Evolutionary conservation across 2,797 vertebrate species (phyloP).

Genomic region (Pempheris klunzingeri): DNA sequence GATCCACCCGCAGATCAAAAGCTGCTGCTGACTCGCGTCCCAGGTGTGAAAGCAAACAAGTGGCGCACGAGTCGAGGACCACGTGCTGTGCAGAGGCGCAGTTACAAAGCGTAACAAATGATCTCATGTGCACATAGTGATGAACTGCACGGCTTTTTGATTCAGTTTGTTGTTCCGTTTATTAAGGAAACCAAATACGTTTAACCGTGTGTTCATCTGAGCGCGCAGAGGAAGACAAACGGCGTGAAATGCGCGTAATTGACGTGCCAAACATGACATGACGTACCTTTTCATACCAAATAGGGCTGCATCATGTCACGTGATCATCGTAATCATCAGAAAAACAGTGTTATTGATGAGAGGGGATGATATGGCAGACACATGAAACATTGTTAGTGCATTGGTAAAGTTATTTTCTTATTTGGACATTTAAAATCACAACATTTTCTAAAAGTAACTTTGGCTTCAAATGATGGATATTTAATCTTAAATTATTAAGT

Average conservation of each 20-base stretch:
- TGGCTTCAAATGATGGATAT: not conserved
- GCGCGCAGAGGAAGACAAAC: not conserved
- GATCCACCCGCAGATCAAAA: not conserved
- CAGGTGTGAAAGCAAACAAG: conserved; percentile 28
- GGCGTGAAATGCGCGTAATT: no score
- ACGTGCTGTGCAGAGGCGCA: not conserved
- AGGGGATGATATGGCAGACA: not conserved
- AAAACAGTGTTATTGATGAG: not conserved
- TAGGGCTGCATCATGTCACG: not conserved
- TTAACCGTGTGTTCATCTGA: not conserved
- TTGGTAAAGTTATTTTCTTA: not conserved
- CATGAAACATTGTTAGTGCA: not conserved
- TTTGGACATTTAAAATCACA: not conserved
- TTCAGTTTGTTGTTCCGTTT: not conserved
- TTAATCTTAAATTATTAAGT: not conserved
- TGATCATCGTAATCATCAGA: not conserved
- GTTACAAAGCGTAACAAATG: not conserved
- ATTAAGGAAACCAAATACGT: conserved; percentile 5
- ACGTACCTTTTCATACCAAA: not conserved
- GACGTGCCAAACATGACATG: no score
- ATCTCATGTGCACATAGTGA: not conserved
- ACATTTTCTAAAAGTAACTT: not conserved
- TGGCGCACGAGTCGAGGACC: conserved; percentile 12
- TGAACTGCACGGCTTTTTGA: not conserved
- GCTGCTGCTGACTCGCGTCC: not conserved